These are phyloP conservation scores for Potamarius usumacintae DNA, from an alignment of 2,113 vertebrate species.

Conservation along the genomic window DNA sequence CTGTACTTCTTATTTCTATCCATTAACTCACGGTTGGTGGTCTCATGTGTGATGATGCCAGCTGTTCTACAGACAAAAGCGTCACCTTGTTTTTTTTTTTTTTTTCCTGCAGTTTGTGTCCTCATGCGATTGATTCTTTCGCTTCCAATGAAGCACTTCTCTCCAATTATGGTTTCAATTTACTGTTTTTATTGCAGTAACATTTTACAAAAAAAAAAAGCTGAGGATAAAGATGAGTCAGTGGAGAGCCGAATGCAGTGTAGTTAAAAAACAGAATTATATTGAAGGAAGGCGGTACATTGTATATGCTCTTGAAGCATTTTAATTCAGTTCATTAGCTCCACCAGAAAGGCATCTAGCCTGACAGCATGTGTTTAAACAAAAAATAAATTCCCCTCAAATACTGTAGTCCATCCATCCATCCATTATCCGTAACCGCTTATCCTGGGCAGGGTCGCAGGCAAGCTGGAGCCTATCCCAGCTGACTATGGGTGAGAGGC, in stretches of 20 bases:
- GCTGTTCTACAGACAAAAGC: conserved; percentile 25
- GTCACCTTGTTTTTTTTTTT: conserved; percentile 20
- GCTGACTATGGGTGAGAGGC: too few relatives aligned
- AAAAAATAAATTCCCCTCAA: conserved; percentile 69
- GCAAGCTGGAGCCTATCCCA: too few relatives aligned
- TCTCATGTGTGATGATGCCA: conserved; percentile 17
- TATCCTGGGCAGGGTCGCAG: too few relatives aligned
- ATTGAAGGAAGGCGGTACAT: conserved; percentile 30
- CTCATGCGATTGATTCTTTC: conserved; percentile 47
- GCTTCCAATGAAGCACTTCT: conserved; percentile 38
- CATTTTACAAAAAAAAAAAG: conserved; percentile 63
- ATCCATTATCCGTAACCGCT: too few relatives aligned
- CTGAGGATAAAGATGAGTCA: conserved; percentile 57
- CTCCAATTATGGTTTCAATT: conserved; percentile 66
- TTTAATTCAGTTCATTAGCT: conserved; percentile 68
- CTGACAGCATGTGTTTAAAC: conserved; percentile 67
- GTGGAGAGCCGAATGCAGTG: conserved; percentile 59
- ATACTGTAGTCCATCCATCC: conserved; percentile 58
- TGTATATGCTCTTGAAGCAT: conserved; percentile 61
- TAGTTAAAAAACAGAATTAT: conserved; percentile 51
- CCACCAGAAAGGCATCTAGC: conserved; percentile 69
- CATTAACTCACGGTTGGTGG: neutral
- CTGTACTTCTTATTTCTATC: neutral
- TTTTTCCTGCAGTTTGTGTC: conserved; percentile 30
- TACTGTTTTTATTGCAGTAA: conserved; percentile 68